Conservation (phyloP, 2,113 vertebrate genomes). For the Melanocharis versteri region DNA sequence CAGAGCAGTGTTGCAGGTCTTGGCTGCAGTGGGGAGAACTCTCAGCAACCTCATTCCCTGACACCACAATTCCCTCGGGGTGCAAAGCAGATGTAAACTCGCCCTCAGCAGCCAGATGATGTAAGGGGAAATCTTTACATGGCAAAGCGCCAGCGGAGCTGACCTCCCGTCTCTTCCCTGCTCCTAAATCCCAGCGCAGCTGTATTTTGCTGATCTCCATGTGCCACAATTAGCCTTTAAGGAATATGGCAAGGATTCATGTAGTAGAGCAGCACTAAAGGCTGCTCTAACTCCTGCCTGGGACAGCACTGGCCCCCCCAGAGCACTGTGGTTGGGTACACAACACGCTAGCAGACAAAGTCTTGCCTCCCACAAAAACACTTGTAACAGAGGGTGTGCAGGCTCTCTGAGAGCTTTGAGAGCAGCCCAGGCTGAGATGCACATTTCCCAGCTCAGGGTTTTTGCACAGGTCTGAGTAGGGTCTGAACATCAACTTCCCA, state of each 20-base stretch:
- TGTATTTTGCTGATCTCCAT: constrained; percentile 44
- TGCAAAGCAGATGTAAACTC: constrained; percentile 46
- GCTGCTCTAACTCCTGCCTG: background rate
- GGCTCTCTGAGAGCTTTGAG: background rate
- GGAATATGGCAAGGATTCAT: constrained; percentile 38
- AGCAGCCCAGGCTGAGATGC: background rate
- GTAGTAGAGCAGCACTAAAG: background rate
- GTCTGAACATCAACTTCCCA: background rate
- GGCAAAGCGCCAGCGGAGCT: constrained; percentile 34
- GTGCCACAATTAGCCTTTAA: constrained; percentile 57
- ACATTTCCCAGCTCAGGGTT: rapidly evolving
- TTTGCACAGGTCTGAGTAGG: background rate
- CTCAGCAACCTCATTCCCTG: constrained; percentile 28
- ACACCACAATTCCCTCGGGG: constrained; percentile 33
- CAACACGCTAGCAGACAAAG: background rate
- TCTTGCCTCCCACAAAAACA: background rate
- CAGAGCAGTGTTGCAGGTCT: background rate
- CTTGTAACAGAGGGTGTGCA: rapidly evolving
- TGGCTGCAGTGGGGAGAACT: background rate
- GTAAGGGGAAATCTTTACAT: constrained; percentile 55
- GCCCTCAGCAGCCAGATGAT: constrained; percentile 51
- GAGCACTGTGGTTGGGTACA: background rate
- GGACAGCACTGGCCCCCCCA: background rate
- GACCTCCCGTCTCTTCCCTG: constrained; percentile 44
- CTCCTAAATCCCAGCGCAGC: constrained; percentile 60